Percentiles rank a stretch among this genome's conserved stretches.
Conservation (phyloP, 2,113 vertebrate genomes). For the Alethe diademata region DNA sequence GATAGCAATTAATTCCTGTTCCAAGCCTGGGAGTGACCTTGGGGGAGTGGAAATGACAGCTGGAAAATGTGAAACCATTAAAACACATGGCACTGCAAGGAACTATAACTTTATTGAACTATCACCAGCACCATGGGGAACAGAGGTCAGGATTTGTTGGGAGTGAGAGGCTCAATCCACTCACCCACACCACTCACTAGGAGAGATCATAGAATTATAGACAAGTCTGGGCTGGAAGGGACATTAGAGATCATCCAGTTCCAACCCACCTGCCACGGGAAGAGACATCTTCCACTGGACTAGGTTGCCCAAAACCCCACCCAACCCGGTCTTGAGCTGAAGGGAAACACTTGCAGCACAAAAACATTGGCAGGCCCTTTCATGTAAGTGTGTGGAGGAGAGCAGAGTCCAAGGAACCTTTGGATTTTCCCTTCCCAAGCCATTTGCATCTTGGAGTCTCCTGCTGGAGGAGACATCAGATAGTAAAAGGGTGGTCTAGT, state of each 20-base stretch:
- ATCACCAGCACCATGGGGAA: neutral
- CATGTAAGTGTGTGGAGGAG: accelerated
- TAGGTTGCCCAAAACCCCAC: neutral
- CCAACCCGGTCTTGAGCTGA: neutral
- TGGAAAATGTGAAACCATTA: neutral
- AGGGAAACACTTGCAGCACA: accelerated
- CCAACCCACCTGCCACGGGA: neutral
- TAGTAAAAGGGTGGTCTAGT: neutral
- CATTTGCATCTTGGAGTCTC: neutral
- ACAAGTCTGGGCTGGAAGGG: neutral
- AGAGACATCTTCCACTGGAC: neutral
- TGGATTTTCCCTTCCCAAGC: neutral
- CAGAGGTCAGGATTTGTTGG: neutral
- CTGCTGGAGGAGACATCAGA: neutral
- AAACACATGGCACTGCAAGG: neutral
- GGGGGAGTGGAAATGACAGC: neutral
- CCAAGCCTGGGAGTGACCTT: neutral
- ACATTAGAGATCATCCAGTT: neutral
- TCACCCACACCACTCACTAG: neutral
- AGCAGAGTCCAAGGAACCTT: neutral
- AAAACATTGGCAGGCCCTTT: accelerated
- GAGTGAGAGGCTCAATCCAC: neutral
- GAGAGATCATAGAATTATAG: neutral
- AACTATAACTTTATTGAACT: neutral
- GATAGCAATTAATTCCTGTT: neutral